Base-by-base conservation (phyloP, 2,888 invertebrate genomes). In the Molanna angustata region DNA sequence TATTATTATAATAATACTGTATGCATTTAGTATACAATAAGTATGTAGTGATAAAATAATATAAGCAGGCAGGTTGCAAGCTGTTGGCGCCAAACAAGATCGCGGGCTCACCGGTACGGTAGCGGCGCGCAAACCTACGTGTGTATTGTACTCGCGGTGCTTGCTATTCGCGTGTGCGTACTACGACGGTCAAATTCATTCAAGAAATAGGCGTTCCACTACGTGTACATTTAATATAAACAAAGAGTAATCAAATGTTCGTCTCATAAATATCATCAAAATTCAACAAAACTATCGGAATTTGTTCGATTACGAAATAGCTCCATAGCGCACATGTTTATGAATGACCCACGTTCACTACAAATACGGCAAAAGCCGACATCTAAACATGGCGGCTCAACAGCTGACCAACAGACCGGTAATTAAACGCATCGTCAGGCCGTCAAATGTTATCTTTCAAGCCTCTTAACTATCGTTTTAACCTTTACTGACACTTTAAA, bases 381-480 rank as follows among this genome's bases (percentile, higher is more conserved):
- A 43, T 47, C 49, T 44, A 75, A 77, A 77, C 74, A 77, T 77
- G 76, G 76, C 76, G 73, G 75, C 69, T 68, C 72, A 77, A 77
- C 76, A 77, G 76, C 76, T 77, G 76, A 77, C 76, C 76, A 73
- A 55, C 48, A 50, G 56, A 45, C 56, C 56, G 56, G 56, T 45
- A 55, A 55, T 56, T 41, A 56, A 51, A 56, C 55, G 47, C 52
- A 48, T 52, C 52, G 40, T 46, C 43, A 40, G 31, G 32, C 27
- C 40, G 35, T 33, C 48, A 44, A 45, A 49, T 45, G 31, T 21
- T 31, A 9, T 31, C 43, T 44, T 32, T 20, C 13, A 20, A 41
- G 21, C 41, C 11, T 4, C 11, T 27, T 11, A 7, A 27, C 6
- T 11, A 27, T 11, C 27, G 4, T 27, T 7, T 27, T 27, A 7